These are phyloP conservation scores for Calliopsis andreniformis DNA, from an alignment of 1,140 invertebrate species.

Conservation along the genomic window DNA sequence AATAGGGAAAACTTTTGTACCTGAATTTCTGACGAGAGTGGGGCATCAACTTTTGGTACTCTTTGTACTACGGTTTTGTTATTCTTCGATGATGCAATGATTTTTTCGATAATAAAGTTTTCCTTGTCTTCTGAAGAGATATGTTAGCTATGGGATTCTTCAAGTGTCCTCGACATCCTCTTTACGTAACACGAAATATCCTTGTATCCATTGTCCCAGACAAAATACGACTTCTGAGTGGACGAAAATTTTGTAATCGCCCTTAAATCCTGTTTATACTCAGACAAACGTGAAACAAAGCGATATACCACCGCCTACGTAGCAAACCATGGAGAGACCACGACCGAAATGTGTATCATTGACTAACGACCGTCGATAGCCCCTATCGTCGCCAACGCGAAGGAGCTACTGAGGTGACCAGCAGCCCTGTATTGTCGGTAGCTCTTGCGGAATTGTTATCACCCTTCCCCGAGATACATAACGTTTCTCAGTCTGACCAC, in stretches of 20 bases:
- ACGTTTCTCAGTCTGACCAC: constrained; percentile 6
- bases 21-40: too few species aligned
- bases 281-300: constrained; percentile 28
- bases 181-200: too few species aligned
- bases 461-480: constrained; percentile 3
- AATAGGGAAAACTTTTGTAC: neutral
- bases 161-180: too few species aligned
- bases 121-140: too few species aligned
- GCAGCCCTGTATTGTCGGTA: constrained; percentile 48
- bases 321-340: constrained; percentile 20
- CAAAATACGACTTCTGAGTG: constrained; percentile 11
- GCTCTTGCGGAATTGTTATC: constrained; percentile 44
- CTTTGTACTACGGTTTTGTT: too few species aligned
- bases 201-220: too few species aligned
- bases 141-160: too few species aligned
- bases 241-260: constrained; percentile 26
- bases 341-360: constrained; percentile 63
- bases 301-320: constrained; percentile 57
- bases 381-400: constrained; percentile 56
- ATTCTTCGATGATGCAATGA: too few species aligned
- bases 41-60: too few species aligned
- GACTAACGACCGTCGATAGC: constrained; percentile 64
- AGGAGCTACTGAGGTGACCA: constrained; percentile 45
- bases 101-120: too few species aligned
- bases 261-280: constrained; percentile 30